Base-by-base conservation (phyloP, 2,113 vertebrate genomes). In the Capra hircus region DNA sequence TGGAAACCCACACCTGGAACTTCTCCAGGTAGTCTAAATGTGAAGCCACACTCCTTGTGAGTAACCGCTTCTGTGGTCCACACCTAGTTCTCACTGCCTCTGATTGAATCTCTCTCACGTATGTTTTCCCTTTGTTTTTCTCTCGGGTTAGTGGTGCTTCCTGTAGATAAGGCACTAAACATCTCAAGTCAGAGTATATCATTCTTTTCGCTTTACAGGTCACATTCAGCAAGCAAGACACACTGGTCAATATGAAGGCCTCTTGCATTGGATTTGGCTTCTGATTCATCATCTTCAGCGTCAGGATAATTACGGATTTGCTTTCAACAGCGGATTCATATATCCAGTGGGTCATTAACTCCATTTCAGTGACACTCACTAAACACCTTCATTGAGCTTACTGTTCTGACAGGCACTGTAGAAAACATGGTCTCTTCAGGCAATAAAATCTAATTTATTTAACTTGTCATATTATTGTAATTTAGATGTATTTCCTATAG, bases 401-500 rank as follows among this genome's bases (percentile, higher is more conserved):
- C 23, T 88, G 21, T 40, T 89, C 74, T 67, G 60, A 64, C 64
- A 92, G 33, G 17, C 9, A n/a, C 62, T 84, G 27, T 55, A 88
- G 59, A 71, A 82, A 92, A 60, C 40, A 52, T 9, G 21, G 2
- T 82, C 91, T 80, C 83, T 94, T 60, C 48, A 60, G 25, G 40
- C 14, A 50, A 64, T 27, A 55, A 48, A 15, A 16, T 53, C n/a
- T 89, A 77, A 28, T 55, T 90, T 92, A 64, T 67, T 92, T 90
- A 90, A 83, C 13, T 13, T 84, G 36, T 40, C 30, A 30, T 28
- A 5, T 81, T 83, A 36, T 14, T 95, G 5, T 85, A 60, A 81
- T 92, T 90, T 86, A 82, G 53, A 71, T 97, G 7, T 28, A 88
- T 83, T 94, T 89, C 40, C 50, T 87, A 40, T 16, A 97, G 59